Conservation (phyloP, 2,888 invertebrate genomes). For the Magallana nippona region DNA sequence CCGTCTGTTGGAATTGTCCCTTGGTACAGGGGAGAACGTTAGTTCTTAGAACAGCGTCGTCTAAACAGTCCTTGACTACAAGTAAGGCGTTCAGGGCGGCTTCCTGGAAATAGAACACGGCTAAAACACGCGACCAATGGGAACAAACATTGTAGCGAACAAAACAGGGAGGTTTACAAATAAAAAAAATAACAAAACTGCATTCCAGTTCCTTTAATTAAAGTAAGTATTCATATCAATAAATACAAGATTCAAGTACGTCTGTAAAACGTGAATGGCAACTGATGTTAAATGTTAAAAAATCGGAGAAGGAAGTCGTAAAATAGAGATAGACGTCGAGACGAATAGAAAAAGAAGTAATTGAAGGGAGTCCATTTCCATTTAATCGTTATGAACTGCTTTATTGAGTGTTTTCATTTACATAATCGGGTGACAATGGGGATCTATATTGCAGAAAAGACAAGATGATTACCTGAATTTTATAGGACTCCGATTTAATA, state of each 20-base stretch:
- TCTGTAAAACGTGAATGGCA: no score
- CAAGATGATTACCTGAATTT: constrained; percentile 88
- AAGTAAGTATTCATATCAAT: no score
- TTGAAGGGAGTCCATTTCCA: not conserved
- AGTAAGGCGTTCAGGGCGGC: constrained; percentile 93
- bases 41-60: constrained; percentile 89
- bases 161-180: no score
- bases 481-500: constrained; percentile 92
- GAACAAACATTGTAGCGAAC: not conserved
- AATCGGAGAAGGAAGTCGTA: no score
- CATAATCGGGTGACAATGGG: not conserved
- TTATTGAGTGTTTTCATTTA: not conserved
- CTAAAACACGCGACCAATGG: not conserved
- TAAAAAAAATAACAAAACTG: not conserved
- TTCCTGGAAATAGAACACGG: constrained; percentile 83
- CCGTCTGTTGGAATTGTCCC: constrained; percentile 83
- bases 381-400: not conserved
- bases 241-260: no score
- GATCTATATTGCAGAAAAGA: not conserved
- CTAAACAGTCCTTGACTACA: constrained; percentile 90
- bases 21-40: constrained; percentile 92
- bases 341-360: not conserved
- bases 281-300: no score
- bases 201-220: no score
- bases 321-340: no score